Evolutionary conservation across 1,140 invertebrate genomes (phyloP).

Genomic region (Aphelenchoides avenae): DNA sequence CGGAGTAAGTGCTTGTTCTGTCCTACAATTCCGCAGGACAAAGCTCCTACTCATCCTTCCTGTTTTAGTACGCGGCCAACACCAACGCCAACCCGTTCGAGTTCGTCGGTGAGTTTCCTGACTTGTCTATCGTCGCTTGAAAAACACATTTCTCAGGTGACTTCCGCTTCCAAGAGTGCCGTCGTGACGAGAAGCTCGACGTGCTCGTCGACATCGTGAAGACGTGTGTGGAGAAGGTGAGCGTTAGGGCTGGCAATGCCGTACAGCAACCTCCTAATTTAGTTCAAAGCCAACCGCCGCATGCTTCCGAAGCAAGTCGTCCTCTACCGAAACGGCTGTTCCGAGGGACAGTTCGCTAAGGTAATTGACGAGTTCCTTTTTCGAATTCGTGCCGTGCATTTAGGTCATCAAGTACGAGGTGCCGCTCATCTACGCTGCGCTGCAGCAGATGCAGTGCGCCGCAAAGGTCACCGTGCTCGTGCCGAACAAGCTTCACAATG

Average conservation of each 20-base stretch:
- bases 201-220: conserved; percentile 9
- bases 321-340: conserved; percentile 39
- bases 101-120: conserved; percentile 23
- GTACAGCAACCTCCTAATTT: background rate
- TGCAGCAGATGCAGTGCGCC: background rate
- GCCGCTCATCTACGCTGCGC: conserved; percentile 17
- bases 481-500: conserved; percentile 32
- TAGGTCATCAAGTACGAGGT: conserved; percentile 33
- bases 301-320: conserved; percentile 19
- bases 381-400: background rate
- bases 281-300: background rate
- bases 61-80: conserved; percentile 14
- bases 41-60: background rate
- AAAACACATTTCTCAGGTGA: background rate
- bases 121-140: background rate
- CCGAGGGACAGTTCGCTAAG: conserved; percentile 31
- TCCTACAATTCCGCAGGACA: background rate
- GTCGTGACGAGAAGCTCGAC: conserved; percentile 15
- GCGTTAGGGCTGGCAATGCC: background rate
- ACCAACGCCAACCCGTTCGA: conserved; percentile 12
- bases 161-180: conserved; percentile 3
- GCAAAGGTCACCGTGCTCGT: conserved; percentile 33
- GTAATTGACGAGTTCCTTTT: background rate
- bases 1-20: conserved; percentile 17
- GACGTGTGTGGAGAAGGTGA: background rate